Evolutionary conservation across 1,140 invertebrate genomes (phyloP).

Genomic region (Cheumatopsyche charites): DNA sequence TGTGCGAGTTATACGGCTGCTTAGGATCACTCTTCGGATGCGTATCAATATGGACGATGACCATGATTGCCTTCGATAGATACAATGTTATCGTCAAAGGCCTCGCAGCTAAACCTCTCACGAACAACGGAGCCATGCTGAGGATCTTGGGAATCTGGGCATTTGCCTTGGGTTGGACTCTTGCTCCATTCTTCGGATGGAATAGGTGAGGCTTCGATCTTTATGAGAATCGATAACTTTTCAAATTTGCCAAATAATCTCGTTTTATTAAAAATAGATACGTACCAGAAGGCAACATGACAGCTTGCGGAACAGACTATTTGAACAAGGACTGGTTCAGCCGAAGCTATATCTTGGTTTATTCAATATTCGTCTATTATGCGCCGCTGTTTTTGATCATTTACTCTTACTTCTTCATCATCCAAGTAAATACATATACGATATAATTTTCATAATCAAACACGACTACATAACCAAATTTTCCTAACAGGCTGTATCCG

Average conservation of each 20-base stretch:
- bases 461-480: too few relatives aligned
- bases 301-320: slow-evolving; percentile 81
- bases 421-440: slow-evolving; percentile 60
- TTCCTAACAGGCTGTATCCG: slow-evolving; percentile 76
- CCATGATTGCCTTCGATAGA: slow-evolving; percentile 82
- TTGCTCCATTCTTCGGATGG: slow-evolving; percentile 73
- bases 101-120: slow-evolving; percentile 70
- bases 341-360: slow-evolving; percentile 69
- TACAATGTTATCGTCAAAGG: slow-evolving; percentile 88
- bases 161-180: slow-evolving; percentile 71
- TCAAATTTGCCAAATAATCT: not conserved
- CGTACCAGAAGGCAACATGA: slow-evolving; percentile 81
- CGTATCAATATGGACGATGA: slow-evolving; percentile 86
- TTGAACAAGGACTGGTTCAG: slow-evolving; percentile 68
- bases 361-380: slow-evolving; percentile 69
- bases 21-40: slow-evolving; percentile 81
- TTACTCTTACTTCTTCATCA: slow-evolving; percentile 75
- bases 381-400: slow-evolving; percentile 70
- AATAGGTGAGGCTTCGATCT: slow-evolving; percentile 60
- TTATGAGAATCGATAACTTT: not conserved
- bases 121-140: slow-evolving; percentile 69
- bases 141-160: slow-evolving; percentile 74
- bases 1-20: slow-evolving; percentile 83
- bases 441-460: too few relatives aligned
- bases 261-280: slow-evolving; percentile 60